These are phyloP conservation scores for Tetramorium alpestre DNA, from an alignment of 1,140 invertebrate genomes.

Conservation along the genomic window DNA sequence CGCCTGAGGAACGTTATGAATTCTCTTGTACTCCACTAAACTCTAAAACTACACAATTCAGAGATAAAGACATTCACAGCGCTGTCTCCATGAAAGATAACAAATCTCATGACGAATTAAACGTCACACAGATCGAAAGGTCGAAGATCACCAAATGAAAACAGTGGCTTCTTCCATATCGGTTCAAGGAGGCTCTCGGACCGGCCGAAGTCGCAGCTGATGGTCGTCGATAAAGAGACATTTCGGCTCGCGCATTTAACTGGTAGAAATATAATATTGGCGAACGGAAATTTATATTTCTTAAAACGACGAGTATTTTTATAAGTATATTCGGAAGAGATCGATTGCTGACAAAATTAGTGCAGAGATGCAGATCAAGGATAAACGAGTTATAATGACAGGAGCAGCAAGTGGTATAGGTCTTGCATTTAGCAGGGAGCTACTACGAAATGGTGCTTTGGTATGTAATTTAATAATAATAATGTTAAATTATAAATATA, in stretches of 20 bases:
- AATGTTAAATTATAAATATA: background rate
- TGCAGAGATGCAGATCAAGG: slow-evolving; percentile 79
- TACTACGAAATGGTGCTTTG: slow-evolving; percentile 83
- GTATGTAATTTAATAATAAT: slow-evolving; percentile 74
- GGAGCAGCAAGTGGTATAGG: slow-evolving; percentile 85
- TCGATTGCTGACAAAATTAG: background rate
- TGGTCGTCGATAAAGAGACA: slow-evolving; percentile 34
- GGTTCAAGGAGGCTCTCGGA: background rate
- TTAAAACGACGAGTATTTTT: background rate
- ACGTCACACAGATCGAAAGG: slow-evolving; percentile 47
- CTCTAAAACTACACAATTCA: background rate
- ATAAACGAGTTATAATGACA: slow-evolving; percentile 85
- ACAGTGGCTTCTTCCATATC: slow-evolving; percentile 54
- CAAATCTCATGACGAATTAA: slow-evolving; percentile 1
- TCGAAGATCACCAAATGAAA: slow-evolving; percentile 64
- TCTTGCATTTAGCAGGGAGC: slow-evolving; percentile 83
- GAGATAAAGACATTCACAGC: background rate
- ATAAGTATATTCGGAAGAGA: background rate
- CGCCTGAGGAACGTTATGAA: background rate
- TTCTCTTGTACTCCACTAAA: background rate
- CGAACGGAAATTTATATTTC: background rate
- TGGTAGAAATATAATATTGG: background rate
- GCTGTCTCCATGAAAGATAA: background rate
- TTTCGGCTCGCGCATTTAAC: background rate
- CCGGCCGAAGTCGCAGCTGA: background rate